These are phyloP conservation scores for Aphidoletes aphidimyza DNA, from an alignment of 2,888 invertebrate species.

Conservation along the genomic window DNA sequence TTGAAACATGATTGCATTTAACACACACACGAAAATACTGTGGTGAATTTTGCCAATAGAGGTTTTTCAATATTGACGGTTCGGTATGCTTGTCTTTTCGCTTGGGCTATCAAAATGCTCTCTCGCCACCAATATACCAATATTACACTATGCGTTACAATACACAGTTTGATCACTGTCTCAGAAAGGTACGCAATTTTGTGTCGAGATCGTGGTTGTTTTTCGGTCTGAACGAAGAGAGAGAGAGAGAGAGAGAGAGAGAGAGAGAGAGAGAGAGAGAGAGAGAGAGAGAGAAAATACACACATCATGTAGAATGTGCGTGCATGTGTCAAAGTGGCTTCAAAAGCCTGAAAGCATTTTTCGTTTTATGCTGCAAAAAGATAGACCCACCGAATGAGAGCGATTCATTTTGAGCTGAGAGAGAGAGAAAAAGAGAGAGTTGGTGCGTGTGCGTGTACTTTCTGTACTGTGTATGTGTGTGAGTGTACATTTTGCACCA, in stretches of 20 bases:
- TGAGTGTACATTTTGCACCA: constrained; percentile 48
- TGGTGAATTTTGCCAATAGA: constrained; percentile 29
- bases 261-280: not conserved
- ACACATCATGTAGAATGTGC: not conserved
- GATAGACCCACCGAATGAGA: not conserved
- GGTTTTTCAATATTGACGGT: constrained; percentile 34
- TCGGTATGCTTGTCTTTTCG: not conserved
- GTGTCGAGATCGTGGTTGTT: constrained; percentile 45
- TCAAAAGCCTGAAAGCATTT: constrained; percentile 24
- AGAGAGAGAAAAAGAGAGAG: not conserved
- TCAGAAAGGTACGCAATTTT: constrained; percentile 23
- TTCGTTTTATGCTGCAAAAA: not conserved
- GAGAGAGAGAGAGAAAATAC: not conserved
- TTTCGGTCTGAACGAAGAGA: too few relatives aligned
- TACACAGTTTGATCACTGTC: constrained; percentile 35
- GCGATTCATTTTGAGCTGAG: not conserved
- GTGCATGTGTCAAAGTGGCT: constrained; percentile 32
- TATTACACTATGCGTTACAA: too few relatives aligned
- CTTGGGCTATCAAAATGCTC: not conserved
- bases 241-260: not conserved
- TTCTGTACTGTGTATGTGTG: too few relatives aligned
- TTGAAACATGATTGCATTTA: not conserved
- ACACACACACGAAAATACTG: constrained; percentile 5
- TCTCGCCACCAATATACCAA: too few relatives aligned
- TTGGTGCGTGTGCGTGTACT: not conserved